Evolutionary conservation across 2,888 invertebrate species (phyloP).

Genomic region (Tetanocera ferruginea): DNA sequence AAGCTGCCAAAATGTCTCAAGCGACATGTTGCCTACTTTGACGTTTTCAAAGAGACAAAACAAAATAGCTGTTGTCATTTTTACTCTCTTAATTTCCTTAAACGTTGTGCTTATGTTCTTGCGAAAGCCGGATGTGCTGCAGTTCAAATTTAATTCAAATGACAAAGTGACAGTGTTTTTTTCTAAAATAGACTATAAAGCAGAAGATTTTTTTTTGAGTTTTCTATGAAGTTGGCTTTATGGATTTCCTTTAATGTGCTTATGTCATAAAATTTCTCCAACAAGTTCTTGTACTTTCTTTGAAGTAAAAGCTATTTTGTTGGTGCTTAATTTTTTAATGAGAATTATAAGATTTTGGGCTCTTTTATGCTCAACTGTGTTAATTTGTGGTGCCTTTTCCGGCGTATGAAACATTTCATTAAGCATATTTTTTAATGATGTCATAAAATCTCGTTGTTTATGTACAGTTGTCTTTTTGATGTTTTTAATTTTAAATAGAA

Average conservation of each 20-base stretch:
- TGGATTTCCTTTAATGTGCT: too few relatives aligned
- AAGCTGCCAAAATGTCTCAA: not conserved
- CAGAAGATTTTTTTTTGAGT: not conserved
- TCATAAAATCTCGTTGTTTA: too few relatives aligned
- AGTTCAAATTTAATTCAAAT: not conserved
- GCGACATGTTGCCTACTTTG: conserved; percentile 4
- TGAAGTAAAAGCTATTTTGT: too few relatives aligned
- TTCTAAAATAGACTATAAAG: not conserved
- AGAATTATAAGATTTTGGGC: not conserved
- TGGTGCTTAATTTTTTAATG: not conserved
- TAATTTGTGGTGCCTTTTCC: too few relatives aligned
- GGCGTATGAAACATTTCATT: not conserved
- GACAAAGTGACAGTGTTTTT: conserved; percentile 3
- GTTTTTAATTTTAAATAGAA: too few relatives aligned
- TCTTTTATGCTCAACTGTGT: not conserved
- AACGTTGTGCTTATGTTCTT: not conserved
- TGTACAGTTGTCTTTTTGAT: too few relatives aligned
- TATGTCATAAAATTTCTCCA: too few relatives aligned
- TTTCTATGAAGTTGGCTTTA: too few relatives aligned
- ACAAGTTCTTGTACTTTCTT: too few relatives aligned
- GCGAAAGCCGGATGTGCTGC: not conserved
- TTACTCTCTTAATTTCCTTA: too few relatives aligned
- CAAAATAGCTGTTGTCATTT: too few relatives aligned
- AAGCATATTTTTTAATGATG: too few relatives aligned
- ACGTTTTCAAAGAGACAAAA: not conserved